These are phyloP conservation scores for Simalia tracyae DNA, from an alignment of 2,797 vertebrate species.

Conservation along the genomic window DNA sequence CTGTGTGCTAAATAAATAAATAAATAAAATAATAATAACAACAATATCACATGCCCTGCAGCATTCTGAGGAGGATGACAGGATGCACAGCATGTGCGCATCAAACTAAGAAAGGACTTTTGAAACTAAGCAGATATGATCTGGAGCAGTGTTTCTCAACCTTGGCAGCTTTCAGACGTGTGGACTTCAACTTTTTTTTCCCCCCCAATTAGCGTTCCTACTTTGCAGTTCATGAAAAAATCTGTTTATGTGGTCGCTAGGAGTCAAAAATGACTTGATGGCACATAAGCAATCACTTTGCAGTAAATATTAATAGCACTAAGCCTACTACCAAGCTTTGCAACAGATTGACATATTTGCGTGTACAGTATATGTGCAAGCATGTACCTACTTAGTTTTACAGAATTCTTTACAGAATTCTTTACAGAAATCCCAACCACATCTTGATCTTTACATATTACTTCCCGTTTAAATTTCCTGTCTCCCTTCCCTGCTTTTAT, in stretches of 20 bases:
- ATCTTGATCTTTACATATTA: neutral
- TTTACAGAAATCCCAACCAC: neutral
- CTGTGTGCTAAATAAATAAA: no score
- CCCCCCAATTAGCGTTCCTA: neutral
- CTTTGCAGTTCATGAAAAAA: neutral
- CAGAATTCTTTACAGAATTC: neutral
- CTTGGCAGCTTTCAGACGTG: neutral
- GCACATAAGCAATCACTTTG: neutral
- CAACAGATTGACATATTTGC: neutral
- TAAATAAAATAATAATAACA: neutral
- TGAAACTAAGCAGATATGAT: neutral
- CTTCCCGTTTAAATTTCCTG: neutral
- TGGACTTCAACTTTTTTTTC: neutral
- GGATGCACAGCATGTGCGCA: neutral
- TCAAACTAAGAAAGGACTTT: neutral
- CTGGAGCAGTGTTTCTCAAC: neutral
- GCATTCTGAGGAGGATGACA: neutral
- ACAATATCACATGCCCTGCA: neutral
- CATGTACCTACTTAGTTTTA: neutral
- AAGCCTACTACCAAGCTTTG: neutral
- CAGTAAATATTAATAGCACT: neutral
- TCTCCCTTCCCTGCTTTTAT: neutral
- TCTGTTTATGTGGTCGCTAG: neutral
- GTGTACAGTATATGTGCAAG: neutral
- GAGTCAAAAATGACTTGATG: neutral